Conservation (phyloP, 2,113 vertebrate genomes). For the Cebidichthys violaceus region DNA sequence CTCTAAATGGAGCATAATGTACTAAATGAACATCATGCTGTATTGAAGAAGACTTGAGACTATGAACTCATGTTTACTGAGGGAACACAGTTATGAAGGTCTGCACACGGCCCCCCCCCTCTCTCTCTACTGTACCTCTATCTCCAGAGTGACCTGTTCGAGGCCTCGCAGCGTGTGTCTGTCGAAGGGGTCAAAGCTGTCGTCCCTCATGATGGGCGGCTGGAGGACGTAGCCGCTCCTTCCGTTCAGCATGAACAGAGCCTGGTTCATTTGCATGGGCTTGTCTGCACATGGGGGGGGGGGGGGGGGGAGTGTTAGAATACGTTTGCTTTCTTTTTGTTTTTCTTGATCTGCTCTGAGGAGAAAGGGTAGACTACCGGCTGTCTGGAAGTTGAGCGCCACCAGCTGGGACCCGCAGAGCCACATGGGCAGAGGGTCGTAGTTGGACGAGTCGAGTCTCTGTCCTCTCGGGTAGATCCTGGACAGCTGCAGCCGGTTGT, state of each 20-base stretch:
- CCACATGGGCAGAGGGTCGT: conserved; percentile 98
- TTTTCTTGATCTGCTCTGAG: not conserved
- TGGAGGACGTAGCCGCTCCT: conserved; percentile 95
- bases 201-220: conserved; percentile 93
- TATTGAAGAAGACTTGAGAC: too few relatives aligned
- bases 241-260: conserved; percentile 94
- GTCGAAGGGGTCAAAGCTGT: conserved; percentile 96
- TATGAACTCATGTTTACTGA: too few relatives aligned
- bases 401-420: conserved; percentile 98
- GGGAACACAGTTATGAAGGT: not conserved
- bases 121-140: conserved; percentile 82
- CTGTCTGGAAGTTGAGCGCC: conserved; percentile 98
- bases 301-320: too few relatives aligned
- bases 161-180: conserved; percentile 87
- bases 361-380: conserved; percentile 83
- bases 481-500: conserved; percentile 97
- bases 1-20: too few relatives aligned
- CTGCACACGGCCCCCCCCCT: not conserved
- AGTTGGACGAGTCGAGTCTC: conserved; percentile 98
- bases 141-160: conserved; percentile 87
- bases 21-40: too few relatives aligned
- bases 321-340: not conserved
- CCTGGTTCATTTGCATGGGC: conserved; percentile 99
- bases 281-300: conserved; percentile 85
- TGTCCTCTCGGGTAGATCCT: conserved; percentile 98